Evolutionary conservation across 2,888 invertebrate species (phyloP).

Genomic region (Drosophila bunnanda): DNA sequence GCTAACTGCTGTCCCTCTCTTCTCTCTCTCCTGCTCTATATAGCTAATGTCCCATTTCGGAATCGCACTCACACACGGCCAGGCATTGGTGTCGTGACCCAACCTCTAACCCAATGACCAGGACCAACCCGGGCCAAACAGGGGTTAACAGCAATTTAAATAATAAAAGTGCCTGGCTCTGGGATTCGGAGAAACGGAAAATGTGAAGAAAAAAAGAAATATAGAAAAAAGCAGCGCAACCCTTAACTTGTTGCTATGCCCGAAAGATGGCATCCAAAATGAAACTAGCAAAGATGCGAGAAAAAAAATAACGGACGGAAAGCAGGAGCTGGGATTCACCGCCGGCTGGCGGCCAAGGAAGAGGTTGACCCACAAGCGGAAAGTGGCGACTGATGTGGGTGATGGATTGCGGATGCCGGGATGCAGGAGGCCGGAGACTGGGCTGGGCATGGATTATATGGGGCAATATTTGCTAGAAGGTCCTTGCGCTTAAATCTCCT

Average conservation of each 20-base stretch:
- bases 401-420: constrained; percentile 16
- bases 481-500: constrained; percentile 35
- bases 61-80: constrained; percentile 53
- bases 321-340: constrained; percentile 26
- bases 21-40: constrained; percentile 1
- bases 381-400: constrained; percentile 23
- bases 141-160: constrained; percentile 81
- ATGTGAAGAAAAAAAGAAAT: constrained; percentile 23
- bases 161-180: constrained; percentile 65
- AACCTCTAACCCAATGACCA: constrained; percentile 44
- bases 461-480: constrained; percentile 21
- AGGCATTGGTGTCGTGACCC: constrained; percentile 63
- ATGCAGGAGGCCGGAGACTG: neutral
- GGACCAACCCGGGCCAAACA: constrained; percentile 73
- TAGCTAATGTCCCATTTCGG: constrained; percentile 71
- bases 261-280: constrained; percentile 45
- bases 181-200: constrained; percentile 40
- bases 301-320: constrained; percentile 27
- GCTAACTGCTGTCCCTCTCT: neutral
- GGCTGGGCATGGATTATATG: constrained; percentile 19
- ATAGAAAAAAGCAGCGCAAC: constrained; percentile 59
- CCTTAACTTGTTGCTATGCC: constrained; percentile 83
- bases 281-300: constrained; percentile 52
- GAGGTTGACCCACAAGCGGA: constrained; percentile 56
- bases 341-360: constrained; percentile 28